Conservation (phyloP, 2,113 vertebrate species). For the Lagenorhynchus albirostris region DNA sequence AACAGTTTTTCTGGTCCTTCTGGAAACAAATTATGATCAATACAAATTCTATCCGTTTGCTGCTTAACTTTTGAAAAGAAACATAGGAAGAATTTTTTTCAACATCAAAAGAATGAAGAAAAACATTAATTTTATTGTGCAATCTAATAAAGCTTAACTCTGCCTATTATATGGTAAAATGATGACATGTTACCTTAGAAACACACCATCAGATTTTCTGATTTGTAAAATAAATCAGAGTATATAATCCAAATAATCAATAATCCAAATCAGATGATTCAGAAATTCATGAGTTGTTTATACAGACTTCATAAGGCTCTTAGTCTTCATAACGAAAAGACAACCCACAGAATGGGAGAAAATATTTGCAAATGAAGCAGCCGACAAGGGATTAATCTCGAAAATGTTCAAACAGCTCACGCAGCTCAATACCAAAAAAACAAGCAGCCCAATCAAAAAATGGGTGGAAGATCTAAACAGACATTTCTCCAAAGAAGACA, state of each 20-base stretch:
- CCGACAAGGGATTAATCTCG: neutral
- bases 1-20: neutral
- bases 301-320: neutral
- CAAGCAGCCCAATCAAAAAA: neutral
- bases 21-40: neutral
- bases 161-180: neutral
- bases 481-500: neutral
- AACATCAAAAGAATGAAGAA: neutral
- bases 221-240: neutral
- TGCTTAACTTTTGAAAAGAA: conserved; percentile 22
- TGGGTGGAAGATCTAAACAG: neutral
- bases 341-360: neutral
- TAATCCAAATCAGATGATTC: neutral
- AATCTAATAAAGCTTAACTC: neutral
- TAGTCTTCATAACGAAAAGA: neutral
- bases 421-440: neutral
- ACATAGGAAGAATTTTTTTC: neutral
- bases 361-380: neutral
- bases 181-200: neutral
- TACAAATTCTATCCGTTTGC: neutral
- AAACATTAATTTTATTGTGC: neutral
- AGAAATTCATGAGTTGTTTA: neutral
- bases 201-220: neutral
- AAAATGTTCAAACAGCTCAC: neutral
- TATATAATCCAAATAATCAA: neutral